Conservation (phyloP, 2,113 vertebrate species). For the Dromiciops gliroides region DNA sequence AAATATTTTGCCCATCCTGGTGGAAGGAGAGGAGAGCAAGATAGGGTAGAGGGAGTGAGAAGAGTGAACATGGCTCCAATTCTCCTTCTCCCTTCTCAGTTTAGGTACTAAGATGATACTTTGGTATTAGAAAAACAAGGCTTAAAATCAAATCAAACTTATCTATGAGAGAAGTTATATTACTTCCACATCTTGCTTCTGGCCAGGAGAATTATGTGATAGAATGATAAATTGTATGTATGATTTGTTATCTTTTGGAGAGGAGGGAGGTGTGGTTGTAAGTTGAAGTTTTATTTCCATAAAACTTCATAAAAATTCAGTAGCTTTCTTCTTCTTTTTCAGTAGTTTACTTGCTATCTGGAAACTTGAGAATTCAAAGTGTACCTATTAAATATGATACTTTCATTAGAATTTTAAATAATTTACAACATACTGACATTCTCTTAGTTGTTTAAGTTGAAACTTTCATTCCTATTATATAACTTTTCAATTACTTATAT, state of each 20-base stretch:
- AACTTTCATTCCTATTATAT: neutral
- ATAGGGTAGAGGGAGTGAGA: neutral
- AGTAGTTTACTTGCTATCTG: neutral
- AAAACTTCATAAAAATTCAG: neutral
- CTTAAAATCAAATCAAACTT: conserved; percentile 34
- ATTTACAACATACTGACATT: conserved; percentile 9
- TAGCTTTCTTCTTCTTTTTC: neutral
- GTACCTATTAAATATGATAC: neutral
- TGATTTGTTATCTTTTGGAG: neutral
- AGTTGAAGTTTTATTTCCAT: neutral
- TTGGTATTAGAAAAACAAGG: conserved; percentile 39
- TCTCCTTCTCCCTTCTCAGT: neutral
- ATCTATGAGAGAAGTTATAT: neutral
- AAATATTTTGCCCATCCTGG: neutral
- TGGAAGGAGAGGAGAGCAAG: neutral
- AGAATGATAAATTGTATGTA: neutral
- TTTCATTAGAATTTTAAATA: conserved; percentile 46
- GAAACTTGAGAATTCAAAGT: neutral
- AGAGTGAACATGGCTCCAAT: neutral
- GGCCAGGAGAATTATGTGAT: neutral
- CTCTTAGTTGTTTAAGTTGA: neutral
- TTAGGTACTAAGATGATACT: neutral
- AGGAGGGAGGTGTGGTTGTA: neutral
- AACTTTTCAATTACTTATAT: conserved; percentile 4
- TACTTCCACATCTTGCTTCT: neutral